phyloP scores from a whole-genome alignment of 2,113 vertebrate species.

The Ifrita kowaldi region DNA sequence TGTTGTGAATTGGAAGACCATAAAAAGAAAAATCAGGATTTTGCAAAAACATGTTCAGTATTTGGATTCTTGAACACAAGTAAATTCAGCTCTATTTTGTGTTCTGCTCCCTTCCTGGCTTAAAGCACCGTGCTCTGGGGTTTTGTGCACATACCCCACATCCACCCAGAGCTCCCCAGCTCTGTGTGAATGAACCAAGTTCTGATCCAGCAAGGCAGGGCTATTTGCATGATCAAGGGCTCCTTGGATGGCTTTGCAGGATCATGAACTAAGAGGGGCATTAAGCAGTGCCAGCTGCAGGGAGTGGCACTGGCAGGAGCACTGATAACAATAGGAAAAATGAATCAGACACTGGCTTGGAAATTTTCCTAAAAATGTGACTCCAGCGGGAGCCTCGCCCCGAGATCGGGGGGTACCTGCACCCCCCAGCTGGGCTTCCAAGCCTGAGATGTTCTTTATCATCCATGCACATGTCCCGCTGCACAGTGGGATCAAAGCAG shows the following conservation, averaged over 20 bases:
- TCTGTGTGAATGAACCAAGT: neutral
- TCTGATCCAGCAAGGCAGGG: neutral
- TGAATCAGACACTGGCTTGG: neutral
- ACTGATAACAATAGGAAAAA: neutral
- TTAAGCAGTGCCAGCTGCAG: neutral
- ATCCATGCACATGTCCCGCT: neutral
- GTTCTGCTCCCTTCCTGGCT: neutral
- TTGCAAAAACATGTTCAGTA: neutral
- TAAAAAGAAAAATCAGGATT: neutral
- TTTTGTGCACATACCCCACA: neutral
- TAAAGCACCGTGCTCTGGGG: neutral
- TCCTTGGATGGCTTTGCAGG: neutral
- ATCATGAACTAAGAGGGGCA: neutral
- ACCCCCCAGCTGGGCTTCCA: neutral
- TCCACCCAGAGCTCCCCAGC: neutral
- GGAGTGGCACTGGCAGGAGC: neutral
- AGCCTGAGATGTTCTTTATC: neutral
- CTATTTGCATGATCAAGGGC: neutral
- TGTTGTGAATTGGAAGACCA: neutral
- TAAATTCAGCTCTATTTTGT: neutral
- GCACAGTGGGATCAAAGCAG: conserved; percentile 50
- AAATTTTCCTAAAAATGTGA: neutral
- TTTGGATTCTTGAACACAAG: neutral
- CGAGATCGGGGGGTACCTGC: accelerated
- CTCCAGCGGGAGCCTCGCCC: neutral